Evolutionary conservation across 2,888 invertebrate genomes (phyloP), one percentile per base, ranked within the genome.

Genomic region (Synanthedon vespiformis): DNA sequence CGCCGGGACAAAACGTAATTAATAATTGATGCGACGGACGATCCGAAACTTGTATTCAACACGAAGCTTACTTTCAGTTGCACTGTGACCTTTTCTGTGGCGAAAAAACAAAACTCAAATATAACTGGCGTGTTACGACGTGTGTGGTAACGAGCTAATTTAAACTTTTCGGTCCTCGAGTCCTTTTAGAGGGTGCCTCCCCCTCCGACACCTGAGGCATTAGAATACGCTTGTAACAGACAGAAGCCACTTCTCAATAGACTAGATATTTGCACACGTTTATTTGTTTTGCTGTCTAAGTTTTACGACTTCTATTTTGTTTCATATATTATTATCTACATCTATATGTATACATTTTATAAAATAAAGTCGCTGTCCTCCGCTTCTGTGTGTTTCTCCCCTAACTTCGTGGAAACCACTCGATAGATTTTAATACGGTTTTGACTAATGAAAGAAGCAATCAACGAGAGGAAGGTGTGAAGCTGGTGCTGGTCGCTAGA

Each of bases 71-170:
- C 63, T 63, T 59, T 54, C 53, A 56, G 48, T 58, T 57, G 55
- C 48, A 40, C 48, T 54, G 67, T 75, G 79, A 81, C 84, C 83
- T 81, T 84, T 81, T 75, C 77, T 67, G 70, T 70, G 59, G 61
- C 58, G 72, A 81, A 84, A 86, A 86, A 86, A 84, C 82, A 82
- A 80, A 78, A 77, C 71, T 68, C 72, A 64, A 65, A 77, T 73
- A 74, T 72, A 80, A 78, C 80, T 74, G 79, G 69, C 74, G 68
- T 71, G 77, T 77, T 70, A 65, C 74, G 62, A 68, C 76, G 77
- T 80, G 72, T 80, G 83, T 81, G 68, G 84, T 86, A 86, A 87
- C 87, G 77, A 87, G 87, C 86, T 87, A 85, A 87, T 87, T 87
- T 87, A 87, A 87, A 86, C 83, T 87, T 86, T 86, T 85, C 80